Conservation (phyloP, 2,888 invertebrate species). For the Agrochola macilenta region DNA sequence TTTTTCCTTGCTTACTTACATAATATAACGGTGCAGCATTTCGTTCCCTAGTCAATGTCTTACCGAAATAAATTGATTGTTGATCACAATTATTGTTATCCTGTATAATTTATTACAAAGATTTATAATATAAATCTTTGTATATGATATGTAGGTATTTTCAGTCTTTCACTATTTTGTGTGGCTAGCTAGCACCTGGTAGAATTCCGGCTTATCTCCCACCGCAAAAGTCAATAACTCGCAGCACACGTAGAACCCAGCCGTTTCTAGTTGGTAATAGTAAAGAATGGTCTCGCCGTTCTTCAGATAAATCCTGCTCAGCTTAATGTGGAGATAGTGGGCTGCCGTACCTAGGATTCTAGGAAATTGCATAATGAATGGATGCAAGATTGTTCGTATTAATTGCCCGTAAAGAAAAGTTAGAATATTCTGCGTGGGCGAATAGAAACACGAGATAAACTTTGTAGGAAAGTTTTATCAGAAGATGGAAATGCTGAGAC, state of each 20-base stretch:
- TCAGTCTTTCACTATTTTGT: not conserved
- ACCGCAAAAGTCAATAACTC: conserved; percentile 52
- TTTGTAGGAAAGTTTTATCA: conserved; percentile 14
- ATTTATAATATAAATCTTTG: no score
- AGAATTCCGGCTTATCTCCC: conserved; percentile 6
- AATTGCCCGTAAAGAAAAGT: conserved; percentile 55
- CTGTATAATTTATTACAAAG: not conserved
- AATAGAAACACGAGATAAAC: conserved; percentile 19
- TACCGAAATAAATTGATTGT: not conserved
- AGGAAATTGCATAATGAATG: conserved; percentile 68
- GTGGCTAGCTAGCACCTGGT: not conserved
- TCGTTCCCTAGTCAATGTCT: not conserved
- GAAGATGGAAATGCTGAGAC: not conserved
- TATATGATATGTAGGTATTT: not conserved
- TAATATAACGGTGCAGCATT: not conserved
- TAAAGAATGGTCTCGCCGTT: conserved; percentile 72
- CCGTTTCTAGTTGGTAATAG: conserved; percentile 68
- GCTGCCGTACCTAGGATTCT: conserved; percentile 55
- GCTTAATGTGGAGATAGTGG: conserved; percentile 72
- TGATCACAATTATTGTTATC: not conserved
- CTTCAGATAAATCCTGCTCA: conserved; percentile 73
- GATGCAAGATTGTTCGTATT: conserved; percentile 62
- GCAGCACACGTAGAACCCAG: conserved; percentile 47
- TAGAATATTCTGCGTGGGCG: conserved; percentile 32
- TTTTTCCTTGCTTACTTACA: not conserved